Base-by-base conservation (phyloP, 2,797 vertebrate species). In the Siniperca scherzeri region DNA sequence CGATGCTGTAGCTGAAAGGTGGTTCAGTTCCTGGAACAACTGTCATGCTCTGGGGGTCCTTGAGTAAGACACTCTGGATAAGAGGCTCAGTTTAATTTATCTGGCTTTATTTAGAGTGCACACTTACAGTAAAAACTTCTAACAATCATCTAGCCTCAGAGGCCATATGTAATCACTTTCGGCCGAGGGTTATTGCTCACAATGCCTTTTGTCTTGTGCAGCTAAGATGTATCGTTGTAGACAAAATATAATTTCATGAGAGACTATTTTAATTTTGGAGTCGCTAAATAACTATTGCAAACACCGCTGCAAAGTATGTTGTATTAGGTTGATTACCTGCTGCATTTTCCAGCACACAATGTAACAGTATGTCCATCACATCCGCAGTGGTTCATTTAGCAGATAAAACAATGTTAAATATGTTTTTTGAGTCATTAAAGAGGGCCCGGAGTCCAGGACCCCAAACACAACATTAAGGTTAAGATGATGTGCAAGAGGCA, bases 11-110 rank as follows among this genome's bases (percentile, higher is more conserved):
- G 57, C 22, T 50, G 19, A 73, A 68, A 72, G 68, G 64, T 70
- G 69, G 64, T 82, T 83, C 72, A 78, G 5, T 56, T 83, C 59
- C 65, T 44, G 57, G 50, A 83, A 73, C 27, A 66, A 55, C 40
- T 12, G 22, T 78, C 60, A 40, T 42, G 33, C 38, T 71, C 57
- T 38, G 57, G 77, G 33, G 55, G 22, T 66, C 69, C 50, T 60
- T 66, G 9, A 82, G 50, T 66, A 59, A 70, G 70, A 69, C 25
- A 10, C 38, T 75, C 57, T 9, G 4, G 17, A 38, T 66, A 27
- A 78, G 70, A 79, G 27, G 17, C 38, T 77, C 7, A 19, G 21
- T 74, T 69, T 16, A n/a, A 68, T 72, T 55, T 42, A 74, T 70
- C 62, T 77, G n/a, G 33, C 22, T 53, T 60, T 22, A 33, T 25